Conservation (phyloP, 2,113 vertebrate species). For the Chionis minor region DNA sequence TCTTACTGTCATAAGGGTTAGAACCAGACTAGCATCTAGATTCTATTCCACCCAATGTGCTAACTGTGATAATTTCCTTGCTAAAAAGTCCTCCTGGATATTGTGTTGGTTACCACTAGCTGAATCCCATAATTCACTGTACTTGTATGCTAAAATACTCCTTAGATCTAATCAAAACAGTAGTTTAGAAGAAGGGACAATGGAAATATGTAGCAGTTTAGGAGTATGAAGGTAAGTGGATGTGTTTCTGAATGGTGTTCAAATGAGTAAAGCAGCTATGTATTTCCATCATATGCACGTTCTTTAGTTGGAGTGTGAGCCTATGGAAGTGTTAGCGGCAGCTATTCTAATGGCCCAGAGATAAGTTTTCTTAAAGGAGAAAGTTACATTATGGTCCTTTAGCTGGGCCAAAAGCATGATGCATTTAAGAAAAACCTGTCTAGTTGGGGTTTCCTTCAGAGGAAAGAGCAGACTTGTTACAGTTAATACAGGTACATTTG, state of each 20-base stretch:
- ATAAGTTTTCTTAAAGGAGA: background rate
- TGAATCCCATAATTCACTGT: background rate
- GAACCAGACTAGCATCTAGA: background rate
- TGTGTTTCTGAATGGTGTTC: background rate
- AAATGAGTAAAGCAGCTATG: background rate
- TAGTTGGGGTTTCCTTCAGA: background rate
- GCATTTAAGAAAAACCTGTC: background rate
- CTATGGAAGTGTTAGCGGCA: background rate
- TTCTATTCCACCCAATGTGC: background rate
- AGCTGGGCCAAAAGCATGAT: background rate
- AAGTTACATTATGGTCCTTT: background rate
- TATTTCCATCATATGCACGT: background rate
- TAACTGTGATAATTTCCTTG: background rate
- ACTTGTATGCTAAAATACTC: background rate
- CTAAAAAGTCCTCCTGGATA: background rate
- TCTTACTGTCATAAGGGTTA: background rate
- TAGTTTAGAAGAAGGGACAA: background rate
- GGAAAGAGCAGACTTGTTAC: background rate
- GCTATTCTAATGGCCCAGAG: background rate
- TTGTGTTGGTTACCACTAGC: background rate
- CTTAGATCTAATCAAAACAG: background rate
- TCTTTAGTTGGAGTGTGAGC: background rate
- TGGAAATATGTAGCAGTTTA: background rate
- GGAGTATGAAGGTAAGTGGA: background rate
- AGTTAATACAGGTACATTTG: background rate